Percentiles rank a stretch among this genome's conserved stretches.
Conservation (phyloP, 2,888 invertebrate genomes). For the Aspidiotus destructor region DNA sequence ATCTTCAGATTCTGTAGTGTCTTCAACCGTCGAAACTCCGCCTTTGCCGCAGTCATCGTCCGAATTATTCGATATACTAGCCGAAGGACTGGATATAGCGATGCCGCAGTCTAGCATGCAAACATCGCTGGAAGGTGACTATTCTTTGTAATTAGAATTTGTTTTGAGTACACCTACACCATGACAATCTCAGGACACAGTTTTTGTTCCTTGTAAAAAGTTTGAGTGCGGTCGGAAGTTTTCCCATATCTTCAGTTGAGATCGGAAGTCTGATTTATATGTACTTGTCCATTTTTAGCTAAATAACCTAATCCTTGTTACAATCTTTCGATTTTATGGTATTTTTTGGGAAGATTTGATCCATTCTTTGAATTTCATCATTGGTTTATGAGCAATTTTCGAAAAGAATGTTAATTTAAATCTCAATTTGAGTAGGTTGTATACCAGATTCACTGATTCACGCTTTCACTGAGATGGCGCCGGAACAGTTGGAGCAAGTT, state of each 20-base stretch:
- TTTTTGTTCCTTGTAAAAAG: too few species aligned
- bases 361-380: background rate
- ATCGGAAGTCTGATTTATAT: too few species aligned
- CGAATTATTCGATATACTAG: slow-evolving; percentile 20
- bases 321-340: too few species aligned
- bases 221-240: too few species aligned
- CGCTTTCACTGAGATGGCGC: slow-evolving; percentile 46
- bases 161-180: too few species aligned
- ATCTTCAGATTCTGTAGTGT: slow-evolving; percentile 15
- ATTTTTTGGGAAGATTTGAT: too few species aligned
- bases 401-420: slow-evolving; percentile 6
- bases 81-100: slow-evolving; percentile 20
- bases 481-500: slow-evolving; percentile 46
- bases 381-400: background rate
- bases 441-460: slow-evolving; percentile 41
- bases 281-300: too few species aligned
- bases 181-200: too few species aligned
- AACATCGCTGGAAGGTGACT: background rate
- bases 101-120: slow-evolving; percentile 7
- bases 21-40: slow-evolving; percentile 21
- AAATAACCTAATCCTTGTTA: too few species aligned
- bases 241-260: too few species aligned
- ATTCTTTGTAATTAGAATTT: background rate
- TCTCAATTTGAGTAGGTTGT: slow-evolving; percentile 30
- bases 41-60: slow-evolving; percentile 16